Percentiles rank a stretch among this genome's conserved stretches.
Evolutionary conservation across 2,113 vertebrate genomes (phyloP).

Genomic region (Opisthocomus hoazin): DNA sequence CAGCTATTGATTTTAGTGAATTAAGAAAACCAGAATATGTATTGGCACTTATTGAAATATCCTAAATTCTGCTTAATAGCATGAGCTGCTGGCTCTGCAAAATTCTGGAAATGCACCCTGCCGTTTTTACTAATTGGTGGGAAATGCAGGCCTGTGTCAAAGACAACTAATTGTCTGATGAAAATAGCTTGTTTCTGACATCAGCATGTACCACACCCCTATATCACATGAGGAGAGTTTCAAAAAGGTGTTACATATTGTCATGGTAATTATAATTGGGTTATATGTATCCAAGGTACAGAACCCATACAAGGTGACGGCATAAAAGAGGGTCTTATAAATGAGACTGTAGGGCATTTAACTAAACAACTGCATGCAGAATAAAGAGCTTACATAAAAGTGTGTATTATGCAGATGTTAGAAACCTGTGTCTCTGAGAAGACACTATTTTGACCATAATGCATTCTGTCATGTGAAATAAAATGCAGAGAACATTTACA

Average conservation of each 20-base stretch:
- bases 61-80: constrained; percentile 61
- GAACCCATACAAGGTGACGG: constrained; percentile 49
- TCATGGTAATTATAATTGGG: constrained; percentile 76
- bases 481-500: constrained; percentile 71
- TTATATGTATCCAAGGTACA: constrained; percentile 71
- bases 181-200: constrained; percentile 79
- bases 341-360: constrained; percentile 67
- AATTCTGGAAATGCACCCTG: constrained; percentile 76
- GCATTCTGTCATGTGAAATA: constrained; percentile 79
- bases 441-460: constrained; percentile 78
- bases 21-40: constrained; percentile 47
- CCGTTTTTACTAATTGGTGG: constrained; percentile 78
- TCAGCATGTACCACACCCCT: constrained; percentile 63
- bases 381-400: constrained; percentile 63
- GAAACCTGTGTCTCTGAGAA: constrained; percentile 66
- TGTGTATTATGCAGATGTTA: constrained; percentile 66
- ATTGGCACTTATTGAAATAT: constrained; percentile 61
- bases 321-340: constrained; percentile 58
- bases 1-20: constrained; percentile 54
- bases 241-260: constrained; percentile 71
- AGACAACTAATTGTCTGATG: constrained; percentile 80
- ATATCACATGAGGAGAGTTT: constrained; percentile 62
- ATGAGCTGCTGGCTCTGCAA: constrained; percentile 56
- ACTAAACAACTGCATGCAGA: constrained; percentile 61
- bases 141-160: constrained; percentile 72